Conservation (phyloP, 1,140 invertebrate genomes). For the Papilio aristodemus region DNA sequence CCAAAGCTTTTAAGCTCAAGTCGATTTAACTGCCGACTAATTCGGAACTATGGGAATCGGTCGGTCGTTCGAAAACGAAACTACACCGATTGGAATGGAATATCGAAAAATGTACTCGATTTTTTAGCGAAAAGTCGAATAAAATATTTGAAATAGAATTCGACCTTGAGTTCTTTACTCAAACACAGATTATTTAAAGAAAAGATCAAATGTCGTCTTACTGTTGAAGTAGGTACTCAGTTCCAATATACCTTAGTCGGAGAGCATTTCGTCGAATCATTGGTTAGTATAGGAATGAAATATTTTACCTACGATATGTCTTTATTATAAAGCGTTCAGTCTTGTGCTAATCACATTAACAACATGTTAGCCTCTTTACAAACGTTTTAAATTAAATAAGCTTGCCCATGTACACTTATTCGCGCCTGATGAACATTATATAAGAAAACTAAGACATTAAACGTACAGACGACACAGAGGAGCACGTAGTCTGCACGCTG, state of each 20-base stretch:
- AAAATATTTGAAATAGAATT: slow-evolving; percentile 1
- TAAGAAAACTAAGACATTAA: slow-evolving; percentile 19
- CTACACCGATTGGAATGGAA: not conserved
- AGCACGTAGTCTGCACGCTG: slow-evolving; percentile 15
- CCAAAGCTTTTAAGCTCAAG: slow-evolving; percentile 31
- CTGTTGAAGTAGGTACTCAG: too few relatives aligned
- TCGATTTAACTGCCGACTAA: slow-evolving; percentile 34
- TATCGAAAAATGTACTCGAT: slow-evolving; percentile 15
- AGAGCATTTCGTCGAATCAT: too few relatives aligned
- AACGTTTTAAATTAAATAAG: too few relatives aligned
- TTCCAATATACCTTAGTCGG: too few relatives aligned
- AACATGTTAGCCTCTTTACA: too few relatives aligned
- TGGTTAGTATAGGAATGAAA: too few relatives aligned
- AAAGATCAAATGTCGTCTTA: not conserved
- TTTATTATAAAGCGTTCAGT: too few relatives aligned
- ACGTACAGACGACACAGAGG: slow-evolving; percentile 7
- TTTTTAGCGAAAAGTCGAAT: slow-evolving; percentile 6
- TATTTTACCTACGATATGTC: too few relatives aligned
- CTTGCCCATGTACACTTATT: not conserved
- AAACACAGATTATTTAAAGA: not conserved
- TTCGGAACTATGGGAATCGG: slow-evolving; percentile 25
- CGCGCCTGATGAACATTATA: slow-evolving; percentile 8
- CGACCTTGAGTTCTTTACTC: not conserved
- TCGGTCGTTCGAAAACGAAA: not conserved
- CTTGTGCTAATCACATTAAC: too few relatives aligned